Conservation (phyloP, 2,888 invertebrate genomes). For the Rhaphigaster nebulosa region DNA sequence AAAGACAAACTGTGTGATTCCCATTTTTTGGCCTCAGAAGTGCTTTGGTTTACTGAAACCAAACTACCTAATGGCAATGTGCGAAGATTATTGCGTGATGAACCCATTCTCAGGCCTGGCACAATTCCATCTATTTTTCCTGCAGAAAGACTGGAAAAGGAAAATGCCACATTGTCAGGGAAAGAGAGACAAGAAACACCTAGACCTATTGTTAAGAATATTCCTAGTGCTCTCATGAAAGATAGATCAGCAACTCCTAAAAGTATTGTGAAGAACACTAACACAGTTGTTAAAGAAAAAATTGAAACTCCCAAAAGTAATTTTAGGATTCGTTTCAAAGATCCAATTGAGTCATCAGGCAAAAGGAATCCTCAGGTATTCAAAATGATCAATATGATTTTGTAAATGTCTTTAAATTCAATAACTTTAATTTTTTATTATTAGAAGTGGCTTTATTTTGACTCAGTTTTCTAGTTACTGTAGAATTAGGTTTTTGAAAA, state of each 20-base stretch:
- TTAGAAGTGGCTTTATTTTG: background rate
- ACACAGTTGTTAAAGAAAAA: background rate
- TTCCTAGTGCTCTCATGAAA: background rate
- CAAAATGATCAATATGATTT: background rate
- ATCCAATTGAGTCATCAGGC: background rate
- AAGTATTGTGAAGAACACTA: slow-evolving; percentile 11
- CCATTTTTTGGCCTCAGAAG: slow-evolving; percentile 51
- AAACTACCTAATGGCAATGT: slow-evolving; percentile 53
- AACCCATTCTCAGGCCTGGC: slow-evolving; percentile 38
- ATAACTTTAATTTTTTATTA: background rate
- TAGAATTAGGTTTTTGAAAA: background rate
- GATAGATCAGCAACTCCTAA: background rate
- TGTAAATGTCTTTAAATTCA: background rate
- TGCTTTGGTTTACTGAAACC: slow-evolving; percentile 53
- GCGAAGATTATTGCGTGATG: slow-evolving; percentile 16
- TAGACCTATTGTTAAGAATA: background rate
- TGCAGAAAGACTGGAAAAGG: background rate
- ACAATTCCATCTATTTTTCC: slow-evolving; percentile 56
- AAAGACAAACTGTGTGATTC: slow-evolving; percentile 48
- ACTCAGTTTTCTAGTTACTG: background rate
- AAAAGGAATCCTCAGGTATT: slow-evolving; percentile 29
- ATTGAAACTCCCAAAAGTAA: slow-evolving; percentile 17
- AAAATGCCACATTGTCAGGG: background rate
- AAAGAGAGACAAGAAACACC: background rate
- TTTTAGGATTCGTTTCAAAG: background rate